Base-by-base conservation (phyloP, 2,888 invertebrate genomes). In the Mycalesis mineus region DNA sequence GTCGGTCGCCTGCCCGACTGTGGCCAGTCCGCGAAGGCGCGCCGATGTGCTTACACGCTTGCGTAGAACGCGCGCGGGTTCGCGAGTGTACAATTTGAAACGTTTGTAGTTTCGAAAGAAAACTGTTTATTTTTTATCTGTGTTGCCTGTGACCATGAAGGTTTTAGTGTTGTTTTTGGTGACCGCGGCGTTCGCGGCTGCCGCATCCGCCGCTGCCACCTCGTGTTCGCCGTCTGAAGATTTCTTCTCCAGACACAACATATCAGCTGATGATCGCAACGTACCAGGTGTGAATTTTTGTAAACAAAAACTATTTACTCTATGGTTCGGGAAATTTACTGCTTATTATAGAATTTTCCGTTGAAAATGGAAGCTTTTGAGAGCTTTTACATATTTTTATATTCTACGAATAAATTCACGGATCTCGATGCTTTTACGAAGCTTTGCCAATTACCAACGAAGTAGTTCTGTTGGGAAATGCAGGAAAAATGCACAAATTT, bases 251-350 rank as follows among this genome's bases (percentile, higher is more conserved):
- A 80, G 84, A 66, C 83, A 86, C 77, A 88, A 88, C 73, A 77
- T 78, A 77, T 80, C 89, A 87, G 88, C 88, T 86, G 88, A 88
- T 75, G 84, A 84, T 70, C 80, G 74, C 73, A 73, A 79, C 59
- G 78, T 78, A 74, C 81, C 88, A 89, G 88, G 88, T 89, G 82
- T 77, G 81, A 69, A 68, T 60, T 45, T 55, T 56, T 31, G 51
- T 61, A 65, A 62, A 62, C 64, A 62, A 47, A 47, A 40, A 31
- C 39, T 44, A 45, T 42, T 40, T 55, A 14, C 31, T 37, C 15
- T 6, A n/a, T 45, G n/a, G 13, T 29, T 17, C 17, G 41, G 22
- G 11, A 22, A 41, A 41, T 41, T 4, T 41, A 22, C 3, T 9
- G 6, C 41, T 41, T 11, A 22, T 9, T 22, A 41, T 11, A n/a